A percentile compares a stretch with the other conserved stretches of the same genome.
Evolutionary conservation across 2,797 vertebrate species (phyloP).

Genomic region (Eupleurogrammus muticus): DNA sequence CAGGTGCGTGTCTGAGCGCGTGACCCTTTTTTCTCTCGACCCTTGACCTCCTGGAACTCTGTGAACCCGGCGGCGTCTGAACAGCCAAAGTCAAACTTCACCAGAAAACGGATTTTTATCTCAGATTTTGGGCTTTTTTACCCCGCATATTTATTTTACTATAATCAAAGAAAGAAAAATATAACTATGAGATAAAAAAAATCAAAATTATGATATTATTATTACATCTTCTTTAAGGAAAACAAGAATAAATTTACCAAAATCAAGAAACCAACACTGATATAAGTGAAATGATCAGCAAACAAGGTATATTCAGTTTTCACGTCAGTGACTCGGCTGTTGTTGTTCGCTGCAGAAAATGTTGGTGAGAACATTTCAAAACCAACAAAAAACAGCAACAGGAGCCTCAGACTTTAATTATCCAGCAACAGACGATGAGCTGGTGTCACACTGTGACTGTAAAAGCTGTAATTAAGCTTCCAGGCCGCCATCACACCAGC

Average conservation of each 20-base stretch:
- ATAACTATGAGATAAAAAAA: no score
- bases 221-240: no score
- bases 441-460: conserved; percentile 20
- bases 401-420: neutral
- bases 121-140: no score
- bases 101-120: no score
- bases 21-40: conserved; percentile 53
- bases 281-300: no score
- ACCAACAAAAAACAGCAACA: conserved; percentile 26
- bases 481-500: no score
- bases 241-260: no score
- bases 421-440: neutral
- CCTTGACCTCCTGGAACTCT: conserved; percentile 44
- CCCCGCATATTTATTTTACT: no score
- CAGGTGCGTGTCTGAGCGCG: conserved; percentile 73
- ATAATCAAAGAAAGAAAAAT: no score
- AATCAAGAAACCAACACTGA: no score
- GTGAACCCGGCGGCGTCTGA: conserved; percentile 49
- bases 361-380: conserved; percentile 13
- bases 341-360: conserved; percentile 13
- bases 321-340: neutral
- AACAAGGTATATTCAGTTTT: no score
- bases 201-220: no score
- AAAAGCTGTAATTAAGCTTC: conserved; percentile 44
- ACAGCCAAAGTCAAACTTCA: conserved; percentile 53